Evolutionary conservation across 2,797 vertebrate genomes (phyloP).

Genomic region (Psittacula derbiana): DNA sequence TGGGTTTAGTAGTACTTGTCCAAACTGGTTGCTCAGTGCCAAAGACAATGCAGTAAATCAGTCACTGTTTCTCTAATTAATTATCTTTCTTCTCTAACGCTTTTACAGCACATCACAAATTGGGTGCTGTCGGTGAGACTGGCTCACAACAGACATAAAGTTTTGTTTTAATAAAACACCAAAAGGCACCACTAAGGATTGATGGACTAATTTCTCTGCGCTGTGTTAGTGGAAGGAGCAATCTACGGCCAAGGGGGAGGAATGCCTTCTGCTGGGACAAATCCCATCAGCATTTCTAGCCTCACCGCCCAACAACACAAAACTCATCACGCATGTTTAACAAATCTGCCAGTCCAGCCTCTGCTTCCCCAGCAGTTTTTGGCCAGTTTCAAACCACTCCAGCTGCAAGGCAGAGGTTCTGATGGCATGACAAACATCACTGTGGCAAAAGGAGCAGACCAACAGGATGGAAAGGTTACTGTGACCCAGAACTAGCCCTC

Average conservation of each 20-base stretch:
- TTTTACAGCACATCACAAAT: background rate
- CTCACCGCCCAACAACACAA: background rate
- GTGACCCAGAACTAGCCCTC: background rate
- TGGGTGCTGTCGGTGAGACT: background rate
- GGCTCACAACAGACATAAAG: background rate
- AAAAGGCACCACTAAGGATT: background rate
- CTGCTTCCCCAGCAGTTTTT: background rate
- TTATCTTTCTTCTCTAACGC: rapidly evolving
- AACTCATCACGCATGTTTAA: background rate
- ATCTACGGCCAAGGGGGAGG: background rate
- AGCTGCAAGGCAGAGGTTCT: background rate
- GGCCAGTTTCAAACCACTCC: background rate
- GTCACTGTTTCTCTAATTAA: background rate
- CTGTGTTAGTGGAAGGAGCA: background rate
- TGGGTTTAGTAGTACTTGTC: background rate
- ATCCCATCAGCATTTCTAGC: background rate
- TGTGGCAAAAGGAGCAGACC: background rate
- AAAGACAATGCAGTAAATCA: background rate
- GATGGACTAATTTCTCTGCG: conserved; percentile 10
- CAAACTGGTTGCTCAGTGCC: background rate
- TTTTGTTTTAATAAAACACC: background rate
- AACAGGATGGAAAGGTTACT: background rate
- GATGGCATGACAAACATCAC: rapidly evolving
- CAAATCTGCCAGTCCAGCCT: background rate
- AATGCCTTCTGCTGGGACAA: background rate